These are phyloP conservation scores for Brienomyrus longianalis DNA, from an alignment of 2,113 vertebrate genomes.

Conservation along the genomic window DNA sequence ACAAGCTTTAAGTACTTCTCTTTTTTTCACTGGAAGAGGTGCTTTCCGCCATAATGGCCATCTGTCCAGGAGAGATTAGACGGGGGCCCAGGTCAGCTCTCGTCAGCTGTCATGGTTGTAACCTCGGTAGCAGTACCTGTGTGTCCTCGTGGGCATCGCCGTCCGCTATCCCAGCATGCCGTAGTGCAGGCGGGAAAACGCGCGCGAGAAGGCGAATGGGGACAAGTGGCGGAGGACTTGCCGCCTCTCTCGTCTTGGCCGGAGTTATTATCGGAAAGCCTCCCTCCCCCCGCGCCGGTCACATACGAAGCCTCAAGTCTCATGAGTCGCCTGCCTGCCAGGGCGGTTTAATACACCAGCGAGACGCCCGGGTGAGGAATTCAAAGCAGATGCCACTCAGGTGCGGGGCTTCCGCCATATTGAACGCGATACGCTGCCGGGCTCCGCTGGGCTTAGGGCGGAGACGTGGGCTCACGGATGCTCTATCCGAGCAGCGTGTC, in stretches of 20 bases:
- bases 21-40: constrained; percentile 74
- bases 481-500: constrained; percentile 62
- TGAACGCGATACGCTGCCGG: not conserved
- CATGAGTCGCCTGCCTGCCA: constrained; percentile 72
- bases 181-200: constrained; percentile 54
- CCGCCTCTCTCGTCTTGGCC: not conserved
- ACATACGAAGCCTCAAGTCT: constrained; percentile 53
- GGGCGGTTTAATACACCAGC: constrained; percentile 82
- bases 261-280: not conserved
- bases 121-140: constrained; percentile 95
- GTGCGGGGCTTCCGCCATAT: constrained; percentile 26
- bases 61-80: constrained; percentile 98
- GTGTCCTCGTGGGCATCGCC: constrained; percentile 72
- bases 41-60: constrained; percentile 98
- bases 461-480: not conserved
- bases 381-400: constrained; percentile 41
- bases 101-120: constrained; percentile 99
- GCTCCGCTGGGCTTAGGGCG: not conserved
- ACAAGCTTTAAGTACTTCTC: constrained; percentile 60
- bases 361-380: constrained; percentile 68
- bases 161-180: not conserved
- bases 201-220: not conserved
- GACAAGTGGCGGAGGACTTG: not conserved
- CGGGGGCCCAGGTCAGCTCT: constrained; percentile 89
- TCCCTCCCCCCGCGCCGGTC: not conserved